Base-by-base conservation (phyloP, 2,113 vertebrate species). In the Triplophysa rosa region DNA sequence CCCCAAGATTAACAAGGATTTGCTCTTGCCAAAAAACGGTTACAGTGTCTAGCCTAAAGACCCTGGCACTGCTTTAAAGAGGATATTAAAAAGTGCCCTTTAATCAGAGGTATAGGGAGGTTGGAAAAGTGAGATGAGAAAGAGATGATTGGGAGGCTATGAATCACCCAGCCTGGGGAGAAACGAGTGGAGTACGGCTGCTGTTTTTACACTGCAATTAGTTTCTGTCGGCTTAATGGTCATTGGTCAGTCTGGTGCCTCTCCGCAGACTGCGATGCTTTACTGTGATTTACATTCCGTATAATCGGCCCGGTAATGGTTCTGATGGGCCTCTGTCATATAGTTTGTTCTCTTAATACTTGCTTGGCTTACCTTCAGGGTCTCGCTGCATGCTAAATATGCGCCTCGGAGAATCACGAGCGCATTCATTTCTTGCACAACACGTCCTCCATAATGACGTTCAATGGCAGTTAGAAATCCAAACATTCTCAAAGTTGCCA, bases 41-140 rank as follows among this genome's bases (percentile, higher is more conserved):
- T 82, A 84, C 68, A 80, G 78, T 83, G 87, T 88, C 84, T 86
- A 84, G 82, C 88, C 5, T 86, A 90, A 88, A 88, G 80, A 79
- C 73, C 80, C 58, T 87, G 87, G 86, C 64, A 80, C 37, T 58
- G 73, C 69, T 82, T 84, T 83, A 64, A 67, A 73, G 84, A 54
- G 83, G 72, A 81, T 68, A 52, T 89, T 81, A 80, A 86, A 88
- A 83, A 76, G 70, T 61, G 82, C 87, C 68, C 87, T 88, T 85
- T 87, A 92, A 91, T 90, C 88, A 89, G 74, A 88, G 83, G 85
- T 63, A 37, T 37, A 76, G 13, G 24, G 49, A 49, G 29, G 40
- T 40, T 67, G 80, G 86, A 83, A 67, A 62, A 83, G 78, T 70
- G 81, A 71, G 45, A 80, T 76, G 74, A 85, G 78, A 82, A 85